Conservation (phyloP, 2,113 vertebrate species). For the Micromys minutus region DNA sequence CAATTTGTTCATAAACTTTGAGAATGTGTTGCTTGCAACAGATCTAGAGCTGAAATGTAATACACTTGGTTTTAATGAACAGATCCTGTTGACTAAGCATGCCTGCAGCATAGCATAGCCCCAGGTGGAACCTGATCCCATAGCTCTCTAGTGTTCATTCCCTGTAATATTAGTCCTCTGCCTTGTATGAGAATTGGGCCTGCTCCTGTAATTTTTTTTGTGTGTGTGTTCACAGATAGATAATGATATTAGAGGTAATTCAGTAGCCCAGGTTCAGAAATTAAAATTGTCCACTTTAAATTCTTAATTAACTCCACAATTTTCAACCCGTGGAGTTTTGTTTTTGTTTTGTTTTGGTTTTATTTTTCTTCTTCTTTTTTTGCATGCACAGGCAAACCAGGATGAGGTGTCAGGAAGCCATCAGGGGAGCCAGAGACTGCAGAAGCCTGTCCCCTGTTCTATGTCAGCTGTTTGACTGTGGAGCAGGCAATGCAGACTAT, state of each 20-base stretch:
- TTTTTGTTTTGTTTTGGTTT: too few species aligned
- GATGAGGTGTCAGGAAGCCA: neutral
- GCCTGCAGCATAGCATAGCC: neutral
- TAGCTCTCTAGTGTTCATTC: constrained; percentile 8
- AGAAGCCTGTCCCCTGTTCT: neutral
- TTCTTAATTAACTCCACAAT: neutral
- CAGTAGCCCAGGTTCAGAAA: neutral
- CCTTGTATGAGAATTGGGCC: neutral
- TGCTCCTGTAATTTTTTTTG: neutral
- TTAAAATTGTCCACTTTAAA: neutral
- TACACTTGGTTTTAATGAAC: constrained; percentile 43
- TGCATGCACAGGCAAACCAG: neutral
- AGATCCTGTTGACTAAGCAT: neutral
- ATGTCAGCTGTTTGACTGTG: neutral
- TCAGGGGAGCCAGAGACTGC: neutral
- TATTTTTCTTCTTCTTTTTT: too few species aligned
- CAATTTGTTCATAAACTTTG: constrained; percentile 26
- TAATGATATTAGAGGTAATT: neutral
- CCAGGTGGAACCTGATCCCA: neutral
- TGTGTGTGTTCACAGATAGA: neutral
- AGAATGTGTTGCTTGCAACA: neutral
- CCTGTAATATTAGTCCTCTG: neutral
- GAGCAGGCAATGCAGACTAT: neutral
- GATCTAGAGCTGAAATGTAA: neutral
- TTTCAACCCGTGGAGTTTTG: neutral